These are phyloP conservation scores for Heptranchias perlo DNA, from an alignment of 2,113 vertebrate genomes.

Conservation along the genomic window DNA sequence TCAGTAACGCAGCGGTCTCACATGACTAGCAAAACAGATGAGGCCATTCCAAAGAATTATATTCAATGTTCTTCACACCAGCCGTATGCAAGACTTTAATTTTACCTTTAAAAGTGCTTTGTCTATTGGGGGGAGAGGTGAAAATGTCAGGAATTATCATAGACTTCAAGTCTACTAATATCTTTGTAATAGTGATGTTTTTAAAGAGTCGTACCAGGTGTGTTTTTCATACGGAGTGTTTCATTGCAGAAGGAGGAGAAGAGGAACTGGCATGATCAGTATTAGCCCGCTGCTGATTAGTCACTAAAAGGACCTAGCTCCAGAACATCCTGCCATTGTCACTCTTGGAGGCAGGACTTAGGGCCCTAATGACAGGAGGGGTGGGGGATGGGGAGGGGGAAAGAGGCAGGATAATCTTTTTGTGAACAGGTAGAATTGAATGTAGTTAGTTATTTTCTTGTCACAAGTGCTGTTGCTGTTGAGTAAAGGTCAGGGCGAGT, in stretches of 20 bases:
- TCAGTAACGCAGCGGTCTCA: background rate
- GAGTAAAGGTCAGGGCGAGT: slow-evolving; percentile 32
- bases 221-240: no score
- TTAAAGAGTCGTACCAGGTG: no score
- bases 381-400: no score
- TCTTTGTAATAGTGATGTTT: background rate
- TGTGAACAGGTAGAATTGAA: background rate
- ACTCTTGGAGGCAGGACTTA: background rate
- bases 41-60: no score
- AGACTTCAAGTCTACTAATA: background rate
- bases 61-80: background rate
- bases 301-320: background rate
- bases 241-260: background rate
- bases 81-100: background rate
- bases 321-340: background rate
- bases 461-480: slow-evolving; percentile 18
- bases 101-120: background rate
- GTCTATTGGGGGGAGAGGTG: background rate
- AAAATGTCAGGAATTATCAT: background rate
- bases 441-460: background rate
- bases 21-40: background rate
- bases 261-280: background rate
- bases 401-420: slow-evolving; percentile 6
- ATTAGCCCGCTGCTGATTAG: background rate
- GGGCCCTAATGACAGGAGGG: no score